phyloP scores from a whole-genome alignment of 1,140 invertebrate species.

The Temnothorax curvispinosus region DNA sequence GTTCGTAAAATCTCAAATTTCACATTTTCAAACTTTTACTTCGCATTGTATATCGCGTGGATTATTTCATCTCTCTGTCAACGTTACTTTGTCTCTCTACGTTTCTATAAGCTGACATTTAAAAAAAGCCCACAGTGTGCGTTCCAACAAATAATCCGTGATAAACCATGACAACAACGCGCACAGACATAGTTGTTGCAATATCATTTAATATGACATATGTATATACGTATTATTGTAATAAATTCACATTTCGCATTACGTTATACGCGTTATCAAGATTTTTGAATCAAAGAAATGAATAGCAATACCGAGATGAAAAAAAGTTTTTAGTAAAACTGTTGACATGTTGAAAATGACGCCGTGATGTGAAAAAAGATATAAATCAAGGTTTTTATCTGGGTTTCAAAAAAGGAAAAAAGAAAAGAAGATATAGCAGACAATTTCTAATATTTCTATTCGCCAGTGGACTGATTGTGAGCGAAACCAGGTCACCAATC shows the following conservation, averaged over 20 bases:
- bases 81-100: background rate
- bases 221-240: background rate
- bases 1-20: slow-evolving; percentile 40
- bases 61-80: slow-evolving; percentile 41
- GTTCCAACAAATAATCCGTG: slow-evolving; percentile 37
- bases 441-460: slow-evolving; percentile 34
- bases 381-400: slow-evolving; percentile 22
- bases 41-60: background rate
- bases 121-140: slow-evolving; percentile 3
- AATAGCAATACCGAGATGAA: background rate
- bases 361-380: background rate
- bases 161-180: background rate
- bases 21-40: slow-evolving; percentile 58
- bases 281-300: background rate
- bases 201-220: background rate
- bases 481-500: slow-evolving; percentile 40
- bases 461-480: background rate
- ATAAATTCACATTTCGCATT: background rate
- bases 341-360: background rate
- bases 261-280: background rate
- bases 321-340: background rate
- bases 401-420: background rate
- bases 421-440: background rate
- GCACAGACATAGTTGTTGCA: background rate
- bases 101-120: slow-evolving; percentile 23